Evolutionary conservation across 92 coral and sea anemone species (phyloP).

Genomic region (Desmophyllum pertusum): DNA sequence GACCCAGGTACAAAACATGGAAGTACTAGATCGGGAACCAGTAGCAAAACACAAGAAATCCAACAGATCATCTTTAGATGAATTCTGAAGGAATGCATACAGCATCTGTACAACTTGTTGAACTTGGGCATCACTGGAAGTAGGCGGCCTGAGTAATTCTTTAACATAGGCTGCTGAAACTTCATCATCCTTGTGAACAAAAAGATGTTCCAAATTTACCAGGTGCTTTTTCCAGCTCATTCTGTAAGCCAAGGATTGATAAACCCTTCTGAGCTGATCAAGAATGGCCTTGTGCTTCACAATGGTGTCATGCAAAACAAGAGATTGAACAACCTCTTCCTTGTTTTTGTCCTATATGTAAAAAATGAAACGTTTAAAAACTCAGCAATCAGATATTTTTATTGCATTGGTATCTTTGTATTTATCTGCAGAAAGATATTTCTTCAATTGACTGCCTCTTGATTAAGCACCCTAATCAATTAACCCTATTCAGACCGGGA

Average conservation of each 20-base stretch:
- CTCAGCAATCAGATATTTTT: not conserved
- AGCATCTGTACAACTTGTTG: constrained; percentile 50
- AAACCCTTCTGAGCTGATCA: constrained; percentile 64
- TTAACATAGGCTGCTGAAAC: constrained; percentile 48
- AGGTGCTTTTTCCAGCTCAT: constrained; percentile 61
- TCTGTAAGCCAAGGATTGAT: constrained; percentile 45
- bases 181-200: constrained; percentile 50
- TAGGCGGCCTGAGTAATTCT: constrained; percentile 52
- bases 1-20: constrained; percentile 53
- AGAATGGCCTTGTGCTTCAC: constrained; percentile 60
- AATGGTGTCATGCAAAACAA: constrained; percentile 50
- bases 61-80: constrained; percentile 38
- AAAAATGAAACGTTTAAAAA: not conserved
- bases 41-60: constrained; percentile 54
- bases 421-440: not conserved
- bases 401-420: not conserved
- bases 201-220: constrained; percentile 56
- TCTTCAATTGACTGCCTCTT: not conserved
- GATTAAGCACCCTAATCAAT: not conserved
- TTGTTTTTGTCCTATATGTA: constrained; percentile 28
- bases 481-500: too few relatives aligned
- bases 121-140: constrained; percentile 39
- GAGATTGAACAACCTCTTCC: constrained; percentile 56
- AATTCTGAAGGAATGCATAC: constrained; percentile 50
- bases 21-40: constrained; percentile 54